Evolutionary conservation across 35 echinoderm and acorn worm species (phyloP), one percentile per base, ranked within the genome.

Genomic region (Apostichopus parvimensis): DNA sequence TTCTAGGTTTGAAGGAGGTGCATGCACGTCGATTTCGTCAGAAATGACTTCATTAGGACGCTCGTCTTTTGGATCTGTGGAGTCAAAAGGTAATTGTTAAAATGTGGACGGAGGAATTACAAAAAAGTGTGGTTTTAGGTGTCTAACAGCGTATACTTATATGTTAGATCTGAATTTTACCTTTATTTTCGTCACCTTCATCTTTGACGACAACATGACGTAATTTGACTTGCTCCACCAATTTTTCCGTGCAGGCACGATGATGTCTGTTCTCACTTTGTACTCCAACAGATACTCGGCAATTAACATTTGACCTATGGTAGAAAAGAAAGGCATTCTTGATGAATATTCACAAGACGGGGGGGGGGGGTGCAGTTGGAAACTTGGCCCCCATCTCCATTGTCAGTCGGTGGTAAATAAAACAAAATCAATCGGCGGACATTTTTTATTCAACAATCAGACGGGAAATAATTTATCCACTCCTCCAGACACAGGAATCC

Each of bases 1-100:
- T 68, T 80, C 79, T 28, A 82, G 9, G 45, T 56, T 82, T 53
- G 79, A 56, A 56, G 79, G 79, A 12, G 79, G 79, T 7, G 79
- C 34, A 15, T 82, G 79, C 13, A 82, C 79, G 55, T 82, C 79
- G 79, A 82, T 54, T 45, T 55, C 79, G 79, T 82, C 79, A 82
- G 79, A 82, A 56, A 54, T 82, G 3, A 82, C 34, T 2, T 45
- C 45, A 54, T 53, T 25, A 10, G 79, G 55, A 6, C 52, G 25
- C 17, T 82, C 79, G 6, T 45, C 54, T 17, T 82, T 18, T 9
- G 79, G 79, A 55, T 82, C 79, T 82, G 79, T n/a, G 18, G 55
- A n/a, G 17, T 55, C 34, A 45, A 45, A 45, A 4, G 34, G 34
- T 45, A 45, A 45, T 45, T 45, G 34, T 45, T 45, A 45, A 45